Evolutionary conservation across 2,888 invertebrate genomes (phyloP), one percentile per base, ranked within the genome.

Genomic region (Cryptops parisi): DNA sequence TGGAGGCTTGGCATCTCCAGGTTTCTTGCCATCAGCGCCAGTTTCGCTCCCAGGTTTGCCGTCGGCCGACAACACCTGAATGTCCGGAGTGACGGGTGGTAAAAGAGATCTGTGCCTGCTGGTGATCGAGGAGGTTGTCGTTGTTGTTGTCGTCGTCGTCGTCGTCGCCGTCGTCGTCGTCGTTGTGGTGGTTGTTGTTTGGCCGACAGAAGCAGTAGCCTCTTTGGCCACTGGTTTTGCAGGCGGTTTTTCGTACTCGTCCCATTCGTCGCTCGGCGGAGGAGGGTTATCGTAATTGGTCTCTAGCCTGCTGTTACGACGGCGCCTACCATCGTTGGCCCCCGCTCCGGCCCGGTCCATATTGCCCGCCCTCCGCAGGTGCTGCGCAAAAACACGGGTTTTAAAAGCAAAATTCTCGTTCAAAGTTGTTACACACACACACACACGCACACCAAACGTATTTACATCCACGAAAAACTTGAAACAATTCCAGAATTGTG

Each of bases 271-370:
- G n/a, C 22, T 4, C 19, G 17, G 17, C 2, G 17, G n/a, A 45
- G 45, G 19, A 40, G 21, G 40, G 21, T 9, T 4, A 23, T 43
- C 17, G 25, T 46, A 24, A 19, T 6, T 5, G 19, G 23, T 6
- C 9, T 23, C 19, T 24, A 19, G 23, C 19, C 25, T 3, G 19
- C 25, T 23, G 19, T 19, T 12, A 12, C 24, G n/a, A 1, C 19
- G 22, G 12, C 25, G 22, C n/a, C 46, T 46, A 46, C 46, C 46
- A 46, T 25, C 46, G 19, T 25, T 46, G 46, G 46, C 6, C 12
- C 25, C 2, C 46, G 25, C 46, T 15, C 25, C 46, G 46, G 12
- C n/a, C 33, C 33, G 6, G 23, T 23, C 46, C 17, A n/a, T 46
- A 46, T 24, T 46, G 46, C 23, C 25, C 25, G 46, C 46, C n/a